These are phyloP conservation scores for Glaucopsyche alexis DNA, from an alignment of 2,888 invertebrate genomes.

Conservation along the genomic window DNA sequence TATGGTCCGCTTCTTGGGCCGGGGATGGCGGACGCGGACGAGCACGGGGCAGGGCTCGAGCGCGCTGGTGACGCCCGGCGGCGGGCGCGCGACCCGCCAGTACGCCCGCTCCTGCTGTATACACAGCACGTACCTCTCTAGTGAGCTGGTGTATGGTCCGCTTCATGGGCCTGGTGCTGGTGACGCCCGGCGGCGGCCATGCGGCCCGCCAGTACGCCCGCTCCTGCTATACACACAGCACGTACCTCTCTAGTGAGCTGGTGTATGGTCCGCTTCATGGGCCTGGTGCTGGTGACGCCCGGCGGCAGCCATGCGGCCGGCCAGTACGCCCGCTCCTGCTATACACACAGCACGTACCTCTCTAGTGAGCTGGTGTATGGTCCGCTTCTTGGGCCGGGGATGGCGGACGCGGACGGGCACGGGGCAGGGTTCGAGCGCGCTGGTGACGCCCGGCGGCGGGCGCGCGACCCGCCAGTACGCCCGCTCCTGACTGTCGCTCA, in stretches of 20 bases:
- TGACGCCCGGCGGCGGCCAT: slow-evolving; percentile 94
- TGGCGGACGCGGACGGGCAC: slow-evolving; percentile 88
- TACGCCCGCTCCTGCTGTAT: slow-evolving; percentile 93
- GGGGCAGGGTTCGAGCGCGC: slow-evolving; percentile 92
- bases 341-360: slow-evolving; percentile 81
- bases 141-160: slow-evolving; percentile 88
- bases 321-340: not conserved
- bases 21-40: slow-evolving; percentile 84
- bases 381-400: slow-evolving; percentile 84
- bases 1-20: slow-evolving; percentile 85
- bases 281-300: slow-evolving; percentile 87
- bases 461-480: slow-evolving; percentile 98
- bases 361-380: slow-evolving; percentile 87
- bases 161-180: slow-evolving; percentile 85
- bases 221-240: slow-evolving; percentile 83
- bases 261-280: slow-evolving; percentile 86
- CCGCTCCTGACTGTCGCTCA: slow-evolving; percentile 97
- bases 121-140: slow-evolving; percentile 82
- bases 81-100: slow-evolving; percentile 97
- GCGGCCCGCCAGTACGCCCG: slow-evolving; percentile 98
- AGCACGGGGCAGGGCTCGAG: slow-evolving; percentile 93
- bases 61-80: slow-evolving; percentile 91
- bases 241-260: slow-evolving; percentile 89
- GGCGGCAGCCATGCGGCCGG: slow-evolving; percentile 95
- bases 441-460: slow-evolving; percentile 93